Base-by-base conservation (phyloP, 2,888 invertebrate genomes). In the Epinotia bilunana region DNA sequence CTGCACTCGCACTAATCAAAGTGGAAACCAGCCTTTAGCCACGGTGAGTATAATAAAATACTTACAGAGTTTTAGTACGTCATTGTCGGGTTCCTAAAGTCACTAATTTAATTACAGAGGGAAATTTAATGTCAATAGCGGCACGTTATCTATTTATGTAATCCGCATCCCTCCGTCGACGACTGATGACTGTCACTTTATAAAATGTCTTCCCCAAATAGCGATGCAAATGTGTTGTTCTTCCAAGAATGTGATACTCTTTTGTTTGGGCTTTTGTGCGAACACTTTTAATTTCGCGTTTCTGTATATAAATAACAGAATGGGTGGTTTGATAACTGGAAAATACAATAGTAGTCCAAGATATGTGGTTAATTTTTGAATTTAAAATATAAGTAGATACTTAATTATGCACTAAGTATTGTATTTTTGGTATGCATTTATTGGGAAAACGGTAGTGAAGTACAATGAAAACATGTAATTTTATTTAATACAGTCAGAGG, bases 151-250 rank as follows among this genome's bases (percentile, higher is more conserved):
- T 18, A 18, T 55, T 46, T 46, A 64, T 57, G 58, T 43, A 46
- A 43, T 58, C 20, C 49, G 20, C 60, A 18, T 33, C 65, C 53
- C 53, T 23, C 18, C 18, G 65, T 12, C 57, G 9, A 16, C 12
- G 39, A 70, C 33, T 39, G 64, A 74, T 74, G 64, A 28, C 64
- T 60, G 53, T 23, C 70, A 65, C 63, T 74, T 53, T 74, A 53
- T 70, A 43, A 65, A 70, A 65, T 39, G 74, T 53, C 39, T 57
- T 53, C 53, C 33, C 49, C 46, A 53, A 65, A 71, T 74, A 65
- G 70, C 64, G 18, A 65, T 74, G 74, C 70, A 74, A 74, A 70
- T 65, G 70, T 23, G 49, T 39, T 49, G 62, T 23, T 64, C n/a
- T 53, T 64, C 13, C 49, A 58, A 57, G 63, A 74, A 65, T 74